These are phyloP conservation scores for Archegozetes longisetosus DNA, from an alignment of 1,140 invertebrate genomes.

Conservation along the genomic window DNA sequence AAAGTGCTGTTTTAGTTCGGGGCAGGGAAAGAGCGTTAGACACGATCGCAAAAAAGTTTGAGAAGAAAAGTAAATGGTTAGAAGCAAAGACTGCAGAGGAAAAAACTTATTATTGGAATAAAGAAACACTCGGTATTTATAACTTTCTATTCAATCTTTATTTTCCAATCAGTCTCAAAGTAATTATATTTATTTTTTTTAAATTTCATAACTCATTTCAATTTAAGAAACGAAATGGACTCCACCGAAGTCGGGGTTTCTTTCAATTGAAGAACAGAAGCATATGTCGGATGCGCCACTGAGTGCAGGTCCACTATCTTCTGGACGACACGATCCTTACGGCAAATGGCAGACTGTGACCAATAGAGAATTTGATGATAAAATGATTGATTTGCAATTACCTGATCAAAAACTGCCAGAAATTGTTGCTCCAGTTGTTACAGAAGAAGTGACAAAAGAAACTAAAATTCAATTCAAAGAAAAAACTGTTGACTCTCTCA, in stretches of 20 bases:
- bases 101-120: slow-evolving; percentile 22
- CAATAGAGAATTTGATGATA: neutral
- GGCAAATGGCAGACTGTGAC: slow-evolving; percentile 8
- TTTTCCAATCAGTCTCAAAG: neutral
- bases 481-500: slow-evolving; percentile 2
- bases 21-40: slow-evolving; percentile 11
- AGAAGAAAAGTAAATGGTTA: slow-evolving; percentile 18
- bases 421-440: neutral
- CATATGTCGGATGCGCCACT: neutral
- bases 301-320: neutral
- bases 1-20: neutral
- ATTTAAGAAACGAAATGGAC: slow-evolving; percentile 12
- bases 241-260: slow-evolving; percentile 1
- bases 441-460: neutral
- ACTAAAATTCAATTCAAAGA: neutral
- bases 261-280: slow-evolving; percentile 10
- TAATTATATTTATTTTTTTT: neutral
- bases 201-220: neutral
- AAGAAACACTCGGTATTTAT: slow-evolving; percentile 20
- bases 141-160: neutral
- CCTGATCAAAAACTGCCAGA: neutral
- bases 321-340: slow-evolving; percentile 1
- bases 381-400: slow-evolving; percentile 6
- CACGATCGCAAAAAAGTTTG: slow-evolving; percentile 8
- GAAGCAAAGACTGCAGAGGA: slow-evolving; percentile 21